phyloP scores from a whole-genome alignment of 2,797 vertebrate genomes.

The Chiloscyllium punctatum region DNA sequence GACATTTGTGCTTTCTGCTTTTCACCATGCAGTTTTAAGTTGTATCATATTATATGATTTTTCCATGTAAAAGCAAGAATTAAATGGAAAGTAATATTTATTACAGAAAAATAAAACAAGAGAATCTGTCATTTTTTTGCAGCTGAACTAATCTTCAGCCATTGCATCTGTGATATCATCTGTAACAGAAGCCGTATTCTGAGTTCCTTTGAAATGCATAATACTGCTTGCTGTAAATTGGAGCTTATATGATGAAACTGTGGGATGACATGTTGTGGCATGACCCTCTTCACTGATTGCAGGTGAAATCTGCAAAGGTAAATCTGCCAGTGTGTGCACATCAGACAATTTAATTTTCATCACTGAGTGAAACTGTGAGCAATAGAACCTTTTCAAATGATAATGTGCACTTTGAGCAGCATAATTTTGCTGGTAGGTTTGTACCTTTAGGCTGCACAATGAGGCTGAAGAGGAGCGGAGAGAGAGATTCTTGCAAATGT shows the following conservation, averaged over 20 bases:
- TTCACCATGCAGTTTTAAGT: not conserved
- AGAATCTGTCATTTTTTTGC: constrained; percentile 61
- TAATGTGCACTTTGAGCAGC: constrained; percentile 57
- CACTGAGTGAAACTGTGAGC: constrained; percentile 63
- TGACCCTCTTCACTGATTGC: constrained; percentile 65
- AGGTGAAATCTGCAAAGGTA: constrained; percentile 67
- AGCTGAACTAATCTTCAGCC: constrained; percentile 69
- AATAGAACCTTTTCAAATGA: constrained; percentile 71
- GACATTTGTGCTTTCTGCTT: not conserved
- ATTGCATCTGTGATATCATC: constrained; percentile 66
- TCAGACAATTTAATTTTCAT: constrained; percentile 77
- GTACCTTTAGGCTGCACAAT: not conserved
- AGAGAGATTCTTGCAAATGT: constrained; percentile 15
- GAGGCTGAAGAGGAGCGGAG: constrained; percentile 36
- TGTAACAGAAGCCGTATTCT: constrained; percentile 63
- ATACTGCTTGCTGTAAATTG: constrained; percentile 69
- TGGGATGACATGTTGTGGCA: constrained; percentile 67
- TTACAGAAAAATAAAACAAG: constrained; percentile 71
- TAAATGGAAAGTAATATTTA: constrained; percentile 54
- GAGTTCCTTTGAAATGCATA: constrained; percentile 76
- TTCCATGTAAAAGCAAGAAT: not conserved
- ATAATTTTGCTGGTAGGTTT: constrained; percentile 39
- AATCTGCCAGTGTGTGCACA: constrained; percentile 65
- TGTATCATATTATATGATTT: not conserved
- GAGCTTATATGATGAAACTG: constrained; percentile 61